Conservation (phyloP, 2,888 invertebrate species). For the Deladenus siricidicola region DNA sequence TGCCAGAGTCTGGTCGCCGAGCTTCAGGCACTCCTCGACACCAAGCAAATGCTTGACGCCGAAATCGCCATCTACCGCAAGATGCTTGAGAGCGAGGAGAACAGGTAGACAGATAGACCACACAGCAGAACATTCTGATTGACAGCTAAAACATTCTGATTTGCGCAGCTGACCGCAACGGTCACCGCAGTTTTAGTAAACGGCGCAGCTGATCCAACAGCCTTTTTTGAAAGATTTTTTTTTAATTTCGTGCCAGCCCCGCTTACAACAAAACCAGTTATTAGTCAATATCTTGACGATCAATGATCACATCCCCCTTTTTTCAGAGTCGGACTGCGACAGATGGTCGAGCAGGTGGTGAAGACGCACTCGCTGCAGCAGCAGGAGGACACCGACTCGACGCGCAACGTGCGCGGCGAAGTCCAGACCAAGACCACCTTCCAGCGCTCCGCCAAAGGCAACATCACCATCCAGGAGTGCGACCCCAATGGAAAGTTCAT, state of each 20-base stretch:
- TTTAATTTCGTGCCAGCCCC: too few species aligned
- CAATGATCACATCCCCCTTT: not conserved
- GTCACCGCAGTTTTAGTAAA: too few species aligned
- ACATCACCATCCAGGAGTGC: conserved; percentile 56
- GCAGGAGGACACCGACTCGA: conserved; percentile 52
- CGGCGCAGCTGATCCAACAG: too few species aligned
- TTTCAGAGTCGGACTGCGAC: conserved; percentile 31
- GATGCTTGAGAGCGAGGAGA: conserved; percentile 58
- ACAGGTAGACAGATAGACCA: conserved; percentile 22
- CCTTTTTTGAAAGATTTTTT: too few species aligned
- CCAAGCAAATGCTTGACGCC: conserved; percentile 57
- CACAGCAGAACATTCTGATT: too few species aligned
- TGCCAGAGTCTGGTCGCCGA: conserved; percentile 45
- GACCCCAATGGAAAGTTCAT: conserved; percentile 56
- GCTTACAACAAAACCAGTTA: too few species aligned
- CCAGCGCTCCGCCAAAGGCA: conserved; percentile 58
- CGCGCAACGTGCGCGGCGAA: conserved; percentile 51
- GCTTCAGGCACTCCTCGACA: conserved; percentile 54
- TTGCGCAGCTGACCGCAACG: not conserved
- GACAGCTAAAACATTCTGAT: not conserved
- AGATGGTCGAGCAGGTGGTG: conserved; percentile 53
- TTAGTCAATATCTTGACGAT: too few species aligned
- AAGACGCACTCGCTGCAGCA: conserved; percentile 54
- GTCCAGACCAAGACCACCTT: conserved; percentile 58
- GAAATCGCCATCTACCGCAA: conserved; percentile 59